phyloP scores from a whole-genome alignment of 2,888 invertebrate species.

The Rotaria magnacalcarata region DNA sequence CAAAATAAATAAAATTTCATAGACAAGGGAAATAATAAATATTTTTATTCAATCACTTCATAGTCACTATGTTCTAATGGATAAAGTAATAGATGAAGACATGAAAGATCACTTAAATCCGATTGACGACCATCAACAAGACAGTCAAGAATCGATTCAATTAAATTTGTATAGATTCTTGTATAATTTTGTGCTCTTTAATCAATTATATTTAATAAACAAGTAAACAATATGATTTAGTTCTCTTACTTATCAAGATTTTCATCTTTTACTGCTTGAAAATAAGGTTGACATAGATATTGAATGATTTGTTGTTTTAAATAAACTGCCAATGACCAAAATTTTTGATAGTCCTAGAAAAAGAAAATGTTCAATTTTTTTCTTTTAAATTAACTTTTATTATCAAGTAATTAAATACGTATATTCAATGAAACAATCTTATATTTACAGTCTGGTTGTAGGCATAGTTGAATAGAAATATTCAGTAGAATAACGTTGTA shows the following conservation, averaged over 20 bases:
- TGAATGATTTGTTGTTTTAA: conserved; percentile 14
- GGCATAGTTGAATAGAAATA: too few species aligned
- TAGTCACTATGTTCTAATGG: conserved; percentile 33
- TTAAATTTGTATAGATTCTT: neutral
- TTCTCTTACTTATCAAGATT: neutral
- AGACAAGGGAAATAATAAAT: neutral
- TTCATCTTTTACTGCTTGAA: conserved; percentile 13
- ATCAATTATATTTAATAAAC: neutral
- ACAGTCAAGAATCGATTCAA: conserved; percentile 26
- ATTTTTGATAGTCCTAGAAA: neutral
- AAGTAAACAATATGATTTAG: neutral
- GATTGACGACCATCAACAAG: conserved; percentile 14
- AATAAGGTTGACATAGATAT: neutral
- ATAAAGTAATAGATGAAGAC: neutral
- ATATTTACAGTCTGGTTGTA: too few species aligned
- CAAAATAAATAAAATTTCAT: neutral
- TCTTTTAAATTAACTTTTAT: too few species aligned
- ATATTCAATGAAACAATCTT: too few species aligned
- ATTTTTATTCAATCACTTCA: neutral
- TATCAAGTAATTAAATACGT: too few species aligned
- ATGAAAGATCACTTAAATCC: conserved; percentile 12
- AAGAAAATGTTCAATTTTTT: too few species aligned
- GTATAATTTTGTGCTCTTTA: conserved; percentile 24
- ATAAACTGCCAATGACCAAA: neutral
- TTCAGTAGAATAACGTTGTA: too few species aligned